Conservation (phyloP, 2,888 invertebrate species). For the Cheilosia soror region DNA sequence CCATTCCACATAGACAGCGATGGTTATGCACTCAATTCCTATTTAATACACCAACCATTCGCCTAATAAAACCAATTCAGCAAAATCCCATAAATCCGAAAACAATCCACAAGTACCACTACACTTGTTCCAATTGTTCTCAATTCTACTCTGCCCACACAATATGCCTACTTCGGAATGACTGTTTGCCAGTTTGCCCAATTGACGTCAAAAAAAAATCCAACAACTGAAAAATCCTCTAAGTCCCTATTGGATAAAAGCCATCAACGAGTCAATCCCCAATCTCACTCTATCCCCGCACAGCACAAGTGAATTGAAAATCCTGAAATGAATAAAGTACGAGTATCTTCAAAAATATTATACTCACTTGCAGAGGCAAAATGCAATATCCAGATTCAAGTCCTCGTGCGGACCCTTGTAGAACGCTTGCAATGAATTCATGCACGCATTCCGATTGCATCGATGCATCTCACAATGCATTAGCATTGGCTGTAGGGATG, state of each 20-base stretch:
- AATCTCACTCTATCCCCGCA: not conserved
- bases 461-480: slow-evolving; percentile 91
- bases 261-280: slow-evolving; percentile 48
- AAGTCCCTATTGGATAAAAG: slow-evolving; percentile 38
- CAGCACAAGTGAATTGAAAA: slow-evolving; percentile 51
- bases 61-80: not conserved
- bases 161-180: slow-evolving; percentile 5
- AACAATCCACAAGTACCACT: slow-evolving; percentile 25
- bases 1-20: not conserved
- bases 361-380: slow-evolving; percentile 96
- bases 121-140: slow-evolving; percentile 2
- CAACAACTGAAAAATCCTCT: slow-evolving; percentile 13
- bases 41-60: not conserved
- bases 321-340: slow-evolving; percentile 63
- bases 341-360: slow-evolving; percentile 53
- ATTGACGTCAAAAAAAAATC: slow-evolving; percentile 8
- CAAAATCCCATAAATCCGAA: not conserved
- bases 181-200: slow-evolving; percentile 29
- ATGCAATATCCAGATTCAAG: slow-evolving; percentile 95
- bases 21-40: not conserved
- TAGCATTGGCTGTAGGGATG: slow-evolving; percentile 92
- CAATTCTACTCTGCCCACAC: not conserved
- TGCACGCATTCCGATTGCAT: slow-evolving; percentile 94
- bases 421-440: slow-evolving; percentile 93
- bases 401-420: slow-evolving; percentile 92